A percentile compares a stretch with the other conserved stretches of the same genome.
These are phyloP conservation scores for Salmo trutta DNA, from an alignment of 2,797 vertebrate genomes.

Conservation along the genomic window DNA sequence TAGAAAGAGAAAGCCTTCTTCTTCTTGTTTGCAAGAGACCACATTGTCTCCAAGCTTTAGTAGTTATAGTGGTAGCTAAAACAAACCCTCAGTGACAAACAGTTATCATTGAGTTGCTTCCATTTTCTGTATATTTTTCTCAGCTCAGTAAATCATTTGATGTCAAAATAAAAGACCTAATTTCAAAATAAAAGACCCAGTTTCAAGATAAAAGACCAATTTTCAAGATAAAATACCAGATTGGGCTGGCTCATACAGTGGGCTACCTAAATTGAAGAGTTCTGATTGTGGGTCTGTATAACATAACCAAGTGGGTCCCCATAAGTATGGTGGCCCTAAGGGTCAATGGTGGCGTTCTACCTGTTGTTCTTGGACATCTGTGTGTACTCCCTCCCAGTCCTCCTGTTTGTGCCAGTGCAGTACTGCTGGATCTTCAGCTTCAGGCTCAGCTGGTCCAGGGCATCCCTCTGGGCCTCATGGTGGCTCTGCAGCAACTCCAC, in stretches of 20 bases:
- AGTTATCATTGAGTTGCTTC: too few species aligned
- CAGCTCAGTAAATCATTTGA: too few species aligned
- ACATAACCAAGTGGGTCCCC: too few species aligned
- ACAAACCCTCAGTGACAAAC: too few species aligned
- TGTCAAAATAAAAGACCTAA: too few species aligned
- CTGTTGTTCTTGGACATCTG: conserved; percentile 86
- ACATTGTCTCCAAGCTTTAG: neutral
- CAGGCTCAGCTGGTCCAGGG: conserved; percentile 90
- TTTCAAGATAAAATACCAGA: too few species aligned
- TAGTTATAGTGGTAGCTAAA: neutral
- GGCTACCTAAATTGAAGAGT: neutral
- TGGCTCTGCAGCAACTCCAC: conserved; percentile 80
- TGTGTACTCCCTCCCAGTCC: conserved; percentile 73
- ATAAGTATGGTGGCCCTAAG: neutral
- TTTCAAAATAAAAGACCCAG: too few species aligned
- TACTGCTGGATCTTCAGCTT: conserved; percentile 86
- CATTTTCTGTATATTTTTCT: too few species aligned
- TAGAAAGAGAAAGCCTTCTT: neutral
- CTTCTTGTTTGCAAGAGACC: neutral
- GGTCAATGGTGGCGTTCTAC: conserved; percentile 60
- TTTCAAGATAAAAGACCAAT: too few species aligned
- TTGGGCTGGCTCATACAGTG: too few species aligned
- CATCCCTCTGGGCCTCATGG: conserved; percentile 85
- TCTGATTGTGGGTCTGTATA: neutral
- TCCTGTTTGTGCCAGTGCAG: conserved; percentile 73